Conservation (phyloP, 2,113 vertebrate genomes). For the Aythya baeri region DNA sequence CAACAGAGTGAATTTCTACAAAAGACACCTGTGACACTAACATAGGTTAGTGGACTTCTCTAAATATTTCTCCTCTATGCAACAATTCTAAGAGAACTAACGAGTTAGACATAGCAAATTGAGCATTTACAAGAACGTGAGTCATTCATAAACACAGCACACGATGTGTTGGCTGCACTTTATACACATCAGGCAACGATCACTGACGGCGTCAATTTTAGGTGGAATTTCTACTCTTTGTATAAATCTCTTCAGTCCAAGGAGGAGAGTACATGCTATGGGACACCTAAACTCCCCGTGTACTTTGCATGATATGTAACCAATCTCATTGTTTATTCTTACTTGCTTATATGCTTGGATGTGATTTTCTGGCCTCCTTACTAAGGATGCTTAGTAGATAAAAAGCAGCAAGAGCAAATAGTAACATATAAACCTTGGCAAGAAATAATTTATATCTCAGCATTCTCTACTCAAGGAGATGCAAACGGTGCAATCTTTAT, state of each 20-base stretch:
- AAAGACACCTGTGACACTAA: background rate
- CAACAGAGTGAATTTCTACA: background rate
- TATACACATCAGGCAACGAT: background rate
- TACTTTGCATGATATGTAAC: background rate
- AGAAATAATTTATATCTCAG: background rate
- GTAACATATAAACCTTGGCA: background rate
- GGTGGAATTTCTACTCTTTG: background rate
- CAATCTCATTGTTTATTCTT: background rate
- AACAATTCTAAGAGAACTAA: background rate
- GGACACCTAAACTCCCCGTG: background rate
- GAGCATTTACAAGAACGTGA: background rate
- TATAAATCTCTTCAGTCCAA: background rate
- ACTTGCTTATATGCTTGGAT: background rate
- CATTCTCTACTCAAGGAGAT: background rate
- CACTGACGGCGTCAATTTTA: background rate
- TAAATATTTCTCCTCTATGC: background rate
- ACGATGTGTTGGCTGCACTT: fast-evolving
- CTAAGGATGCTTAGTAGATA: background rate
- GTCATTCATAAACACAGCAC: fast-evolving
- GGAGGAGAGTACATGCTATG: background rate
- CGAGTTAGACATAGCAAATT: background rate
- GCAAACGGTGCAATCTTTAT: background rate
- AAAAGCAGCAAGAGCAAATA: background rate
- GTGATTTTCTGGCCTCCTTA: background rate
- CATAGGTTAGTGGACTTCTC: fast-evolving